These are phyloP conservation scores for Zosterops borbonicus DNA, from an alignment of 2,113 vertebrate species.

Conservation along the genomic window DNA sequence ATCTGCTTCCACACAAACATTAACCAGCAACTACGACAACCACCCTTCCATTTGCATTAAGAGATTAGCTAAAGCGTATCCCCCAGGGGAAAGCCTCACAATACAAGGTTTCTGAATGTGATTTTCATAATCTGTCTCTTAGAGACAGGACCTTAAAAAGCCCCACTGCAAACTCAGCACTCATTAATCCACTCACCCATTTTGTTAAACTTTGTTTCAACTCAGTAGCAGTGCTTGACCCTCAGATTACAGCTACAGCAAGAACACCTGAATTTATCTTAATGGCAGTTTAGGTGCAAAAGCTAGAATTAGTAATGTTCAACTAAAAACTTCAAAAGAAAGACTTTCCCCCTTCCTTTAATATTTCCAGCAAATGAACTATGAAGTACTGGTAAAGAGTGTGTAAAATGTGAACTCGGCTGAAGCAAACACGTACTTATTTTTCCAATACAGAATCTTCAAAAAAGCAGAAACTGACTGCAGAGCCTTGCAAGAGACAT, in stretches of 20 bases:
- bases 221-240: background rate
- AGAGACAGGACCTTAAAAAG: background rate
- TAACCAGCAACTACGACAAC: background rate
- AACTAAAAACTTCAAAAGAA: background rate
- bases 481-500: background rate
- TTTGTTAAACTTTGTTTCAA: background rate
- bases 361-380: background rate
- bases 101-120: background rate
- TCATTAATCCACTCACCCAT: background rate
- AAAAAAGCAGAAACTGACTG: background rate
- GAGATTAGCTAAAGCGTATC: background rate
- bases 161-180: background rate
- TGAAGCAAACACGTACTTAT: background rate
- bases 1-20: background rate
- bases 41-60: background rate
- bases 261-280: background rate
- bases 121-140: background rate
- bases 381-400: background rate
- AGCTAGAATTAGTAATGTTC: background rate
- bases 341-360: background rate
- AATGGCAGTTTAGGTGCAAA: background rate
- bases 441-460: background rate
- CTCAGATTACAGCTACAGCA: background rate
- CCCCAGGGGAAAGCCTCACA: background rate
- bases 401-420: background rate